phyloP scores from a whole-genome alignment of 2,797 vertebrate species.

The Varecia variegata region DNA sequence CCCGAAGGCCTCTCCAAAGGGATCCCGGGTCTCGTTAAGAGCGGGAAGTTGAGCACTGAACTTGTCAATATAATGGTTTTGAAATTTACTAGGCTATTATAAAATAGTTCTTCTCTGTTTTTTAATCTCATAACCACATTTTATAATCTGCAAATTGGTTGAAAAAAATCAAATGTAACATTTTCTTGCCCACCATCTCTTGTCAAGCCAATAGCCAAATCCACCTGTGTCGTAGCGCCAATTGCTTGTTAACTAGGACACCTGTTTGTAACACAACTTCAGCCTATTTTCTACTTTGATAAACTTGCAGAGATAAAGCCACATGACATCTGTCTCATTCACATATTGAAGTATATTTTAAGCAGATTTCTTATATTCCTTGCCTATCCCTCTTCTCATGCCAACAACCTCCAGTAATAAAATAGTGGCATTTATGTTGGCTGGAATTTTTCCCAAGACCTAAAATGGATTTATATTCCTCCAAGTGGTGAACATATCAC shows the following conservation, averaged over 20 bases:
- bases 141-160: slow-evolving; percentile 8
- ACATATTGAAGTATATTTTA: neutral
- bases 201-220: neutral
- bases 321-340: neutral
- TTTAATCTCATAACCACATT: neutral
- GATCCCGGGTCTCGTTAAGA: slow-evolving; percentile 82
- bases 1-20: slow-evolving; percentile 82
- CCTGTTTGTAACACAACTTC: neutral
- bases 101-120: neutral
- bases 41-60: slow-evolving; percentile 83
- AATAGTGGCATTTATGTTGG: neutral
- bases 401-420: neutral
- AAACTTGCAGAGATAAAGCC: neutral
- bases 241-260: neutral
- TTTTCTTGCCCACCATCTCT: neutral
- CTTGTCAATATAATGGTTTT: no score
- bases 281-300: neutral
- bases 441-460: neutral
- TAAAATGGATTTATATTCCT: neutral
- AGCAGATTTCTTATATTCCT: neutral
- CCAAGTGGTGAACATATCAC: neutral
- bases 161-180: neutral
- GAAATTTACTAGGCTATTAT: no score
- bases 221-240: neutral
- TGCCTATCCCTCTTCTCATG: neutral